These are phyloP conservation scores for Paralvinella palmiformis DNA, from an alignment of 1,140 invertebrate genomes.

Conservation along the genomic window DNA sequence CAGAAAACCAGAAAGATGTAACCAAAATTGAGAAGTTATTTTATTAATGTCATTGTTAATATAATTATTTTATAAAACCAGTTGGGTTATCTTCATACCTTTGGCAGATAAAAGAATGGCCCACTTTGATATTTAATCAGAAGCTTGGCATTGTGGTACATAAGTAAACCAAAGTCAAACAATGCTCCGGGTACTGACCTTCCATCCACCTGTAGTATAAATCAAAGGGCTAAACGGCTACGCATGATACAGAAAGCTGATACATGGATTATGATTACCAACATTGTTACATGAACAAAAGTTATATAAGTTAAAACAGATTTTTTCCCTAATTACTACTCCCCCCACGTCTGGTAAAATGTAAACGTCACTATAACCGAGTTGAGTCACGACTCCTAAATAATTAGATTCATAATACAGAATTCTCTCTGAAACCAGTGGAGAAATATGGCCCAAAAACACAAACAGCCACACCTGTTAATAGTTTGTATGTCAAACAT, in stretches of 20 bases:
- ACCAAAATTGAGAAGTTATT: neutral
- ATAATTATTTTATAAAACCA: neutral
- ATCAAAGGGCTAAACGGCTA: too few relatives aligned
- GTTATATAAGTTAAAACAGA: too few relatives aligned
- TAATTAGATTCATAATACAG: too few relatives aligned
- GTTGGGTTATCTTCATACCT: conserved; percentile 37
- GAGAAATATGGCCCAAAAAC: too few relatives aligned
- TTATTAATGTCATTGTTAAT: neutral
- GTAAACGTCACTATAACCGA: neutral
- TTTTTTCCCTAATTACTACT: neutral
- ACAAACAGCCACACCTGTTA: too few relatives aligned
- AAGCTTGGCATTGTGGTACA: conserved; percentile 60
- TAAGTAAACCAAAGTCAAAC: conserved; percentile 64
- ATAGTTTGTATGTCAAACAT: too few relatives aligned
- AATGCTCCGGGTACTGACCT: conserved; percentile 62
- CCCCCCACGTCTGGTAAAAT: neutral
- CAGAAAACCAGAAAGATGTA: neutral
- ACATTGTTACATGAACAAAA: too few relatives aligned
- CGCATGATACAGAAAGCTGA: too few relatives aligned
- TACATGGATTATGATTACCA: too few relatives aligned
- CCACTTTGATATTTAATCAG: conserved; percentile 56
- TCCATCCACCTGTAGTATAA: conserved; percentile 54
- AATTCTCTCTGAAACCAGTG: too few relatives aligned
- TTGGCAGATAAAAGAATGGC: conserved; percentile 64
- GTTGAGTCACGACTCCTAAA: too few relatives aligned